Evolutionary conservation across 2,113 vertebrate genomes (phyloP).

Genomic region (Ciconia maguari): DNA sequence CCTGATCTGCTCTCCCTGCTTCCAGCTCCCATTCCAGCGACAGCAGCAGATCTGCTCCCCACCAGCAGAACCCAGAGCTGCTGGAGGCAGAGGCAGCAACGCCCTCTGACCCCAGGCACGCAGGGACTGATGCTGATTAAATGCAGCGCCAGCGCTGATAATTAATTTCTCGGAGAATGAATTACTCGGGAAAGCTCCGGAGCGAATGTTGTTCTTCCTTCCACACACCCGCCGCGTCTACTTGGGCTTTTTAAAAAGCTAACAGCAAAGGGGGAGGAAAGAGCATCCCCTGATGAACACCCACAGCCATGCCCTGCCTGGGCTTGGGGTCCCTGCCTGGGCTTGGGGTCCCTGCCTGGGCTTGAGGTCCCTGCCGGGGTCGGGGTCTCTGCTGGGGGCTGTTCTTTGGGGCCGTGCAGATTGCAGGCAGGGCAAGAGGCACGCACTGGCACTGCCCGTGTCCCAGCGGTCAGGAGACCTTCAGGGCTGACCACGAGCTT

Average conservation of each 20-base stretch:
- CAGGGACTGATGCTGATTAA: conserved; percentile 29
- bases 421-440: neutral
- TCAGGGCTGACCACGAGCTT: neutral
- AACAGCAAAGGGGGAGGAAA: neutral
- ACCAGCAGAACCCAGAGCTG: neutral
- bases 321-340: neutral
- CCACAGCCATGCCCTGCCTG: fast-evolving
- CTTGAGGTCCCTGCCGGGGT: fast-evolving
- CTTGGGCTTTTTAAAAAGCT: neutral
- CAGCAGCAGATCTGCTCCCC: neutral
- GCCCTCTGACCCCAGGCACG: neutral
- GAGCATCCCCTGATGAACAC: neutral
- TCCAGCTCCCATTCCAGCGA: neutral
- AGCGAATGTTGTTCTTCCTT: conserved; percentile 1
- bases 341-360: neutral
- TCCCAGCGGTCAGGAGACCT: neutral
- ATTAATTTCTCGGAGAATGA: conserved; percentile 58
- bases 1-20: neutral
- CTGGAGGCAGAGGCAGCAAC: neutral
- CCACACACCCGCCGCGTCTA: neutral
- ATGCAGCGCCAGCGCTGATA: neutral
- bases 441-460: neutral
- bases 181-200: conserved; percentile 24
- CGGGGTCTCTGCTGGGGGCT: neutral
- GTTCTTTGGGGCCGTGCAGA: neutral